phyloP scores from a whole-genome alignment of 2,797 vertebrate species.

The Lepilemur septentrionalis region DNA sequence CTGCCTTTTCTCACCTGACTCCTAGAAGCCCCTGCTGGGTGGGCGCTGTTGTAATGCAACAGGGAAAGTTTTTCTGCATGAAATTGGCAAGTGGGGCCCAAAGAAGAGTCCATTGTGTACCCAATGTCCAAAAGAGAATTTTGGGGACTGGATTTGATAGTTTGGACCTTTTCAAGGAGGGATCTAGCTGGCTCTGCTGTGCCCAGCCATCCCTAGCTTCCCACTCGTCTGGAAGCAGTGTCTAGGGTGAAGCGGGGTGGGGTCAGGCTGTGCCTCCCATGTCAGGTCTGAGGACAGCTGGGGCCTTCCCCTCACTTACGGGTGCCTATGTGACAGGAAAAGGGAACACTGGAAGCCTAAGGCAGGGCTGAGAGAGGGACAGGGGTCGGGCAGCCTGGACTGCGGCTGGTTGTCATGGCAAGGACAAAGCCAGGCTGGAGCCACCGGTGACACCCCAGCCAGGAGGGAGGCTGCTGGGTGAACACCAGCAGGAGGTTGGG shows the following conservation, averaged over 20 bases:
- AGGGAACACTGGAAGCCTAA: not conserved
- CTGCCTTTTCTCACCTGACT: not conserved
- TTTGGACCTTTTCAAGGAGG: not conserved
- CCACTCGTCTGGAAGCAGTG: too few relatives aligned
- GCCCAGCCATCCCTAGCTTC: not conserved
- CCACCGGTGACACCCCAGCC: too few relatives aligned
- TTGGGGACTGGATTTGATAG: not conserved
- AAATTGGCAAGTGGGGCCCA: not conserved
- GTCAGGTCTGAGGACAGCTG: not conserved
- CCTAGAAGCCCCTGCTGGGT: not conserved
- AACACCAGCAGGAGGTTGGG: not conserved
- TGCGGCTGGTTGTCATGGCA: accelerated
- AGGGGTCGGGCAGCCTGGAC: not conserved
- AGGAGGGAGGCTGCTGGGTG: not conserved
- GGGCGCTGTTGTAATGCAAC: not conserved
- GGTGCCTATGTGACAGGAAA: not conserved
- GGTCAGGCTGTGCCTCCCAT: not conserved
- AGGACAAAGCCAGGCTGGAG: too few relatives aligned
- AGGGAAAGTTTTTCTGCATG: not conserved
- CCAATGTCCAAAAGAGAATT: not conserved
- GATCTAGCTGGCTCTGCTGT: not conserved
- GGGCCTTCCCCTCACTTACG: not conserved
- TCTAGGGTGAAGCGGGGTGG: not conserved
- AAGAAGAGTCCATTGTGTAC: not conserved
- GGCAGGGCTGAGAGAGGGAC: not conserved